Evolutionary conservation across 2,797 vertebrate genomes (phyloP).

Genomic region (Cirrhinus mrigala): DNA sequence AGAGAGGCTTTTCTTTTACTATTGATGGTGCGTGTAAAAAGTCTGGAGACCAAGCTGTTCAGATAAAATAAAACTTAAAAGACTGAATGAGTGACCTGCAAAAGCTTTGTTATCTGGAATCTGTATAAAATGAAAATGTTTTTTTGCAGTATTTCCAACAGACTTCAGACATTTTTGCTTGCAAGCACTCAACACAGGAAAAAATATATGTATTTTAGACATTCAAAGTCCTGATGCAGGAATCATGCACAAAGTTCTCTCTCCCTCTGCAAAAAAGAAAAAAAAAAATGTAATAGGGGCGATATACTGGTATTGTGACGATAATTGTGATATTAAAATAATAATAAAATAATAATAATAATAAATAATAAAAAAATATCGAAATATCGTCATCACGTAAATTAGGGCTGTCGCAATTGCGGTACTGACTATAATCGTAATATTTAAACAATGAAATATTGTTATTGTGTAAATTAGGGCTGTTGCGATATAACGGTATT

Average conservation of each 20-base stretch:
- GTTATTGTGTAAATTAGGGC: no score
- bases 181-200: neutral
- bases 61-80: neutral
- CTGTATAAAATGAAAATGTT: neutral
- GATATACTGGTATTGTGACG: no score
- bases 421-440: no score
- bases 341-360: no score
- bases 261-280: no score
- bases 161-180: neutral
- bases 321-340: no score
- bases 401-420: no score
- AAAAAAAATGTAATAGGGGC: no score
- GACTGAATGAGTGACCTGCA: neutral
- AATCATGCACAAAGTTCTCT: neutral
- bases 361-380: no score
- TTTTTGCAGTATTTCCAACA: neutral
- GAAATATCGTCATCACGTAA: no score
- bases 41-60: conserved; percentile 7
- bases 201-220: neutral
- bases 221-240: neutral
- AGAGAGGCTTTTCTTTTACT: neutral
- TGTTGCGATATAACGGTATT: no score
- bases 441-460: no score
- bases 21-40: neutral
- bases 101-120: neutral